Conservation (phyloP, 2,797 vertebrate species). For the Craterocephalus amniculus region DNA sequence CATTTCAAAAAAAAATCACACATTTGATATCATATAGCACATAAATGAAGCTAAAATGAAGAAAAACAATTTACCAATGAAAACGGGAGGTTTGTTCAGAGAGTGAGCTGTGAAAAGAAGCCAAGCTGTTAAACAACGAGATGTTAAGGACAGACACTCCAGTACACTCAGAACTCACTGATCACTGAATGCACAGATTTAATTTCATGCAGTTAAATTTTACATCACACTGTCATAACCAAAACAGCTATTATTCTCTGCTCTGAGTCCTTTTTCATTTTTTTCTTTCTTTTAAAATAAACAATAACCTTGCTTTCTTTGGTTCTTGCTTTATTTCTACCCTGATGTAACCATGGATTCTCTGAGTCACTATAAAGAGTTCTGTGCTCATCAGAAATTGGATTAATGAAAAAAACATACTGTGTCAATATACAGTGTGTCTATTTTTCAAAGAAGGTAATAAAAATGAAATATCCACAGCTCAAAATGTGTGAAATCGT, state of each 20-base stretch:
- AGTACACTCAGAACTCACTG: conserved; percentile 32
- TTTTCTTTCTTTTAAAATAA: background rate
- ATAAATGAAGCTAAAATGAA: conserved; percentile 25
- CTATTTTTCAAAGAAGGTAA: conserved; percentile 77
- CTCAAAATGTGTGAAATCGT: conserved; percentile 23
- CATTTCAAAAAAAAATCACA: conserved; percentile 4
- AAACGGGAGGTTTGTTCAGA: conserved; percentile 4
- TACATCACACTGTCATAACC: conserved; percentile 28
- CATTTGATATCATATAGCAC: conserved; percentile 22
- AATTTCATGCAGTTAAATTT: conserved; percentile 42
- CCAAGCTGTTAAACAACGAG: conserved; percentile 20
- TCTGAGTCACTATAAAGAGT: conserved; percentile 23
- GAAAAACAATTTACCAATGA: conserved; percentile 14
- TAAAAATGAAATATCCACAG: conserved; percentile 63
- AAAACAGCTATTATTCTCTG: background rate
- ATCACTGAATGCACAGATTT: conserved; percentile 59
- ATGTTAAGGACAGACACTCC: conserved; percentile 19
- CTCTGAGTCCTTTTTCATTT: background rate
- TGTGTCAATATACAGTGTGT: conserved; percentile 57
- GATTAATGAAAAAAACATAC: conserved; percentile 49
- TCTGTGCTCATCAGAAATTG: conserved; percentile 26
- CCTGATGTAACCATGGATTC: conserved; percentile 41
- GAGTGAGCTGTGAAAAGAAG: conserved; percentile 31
- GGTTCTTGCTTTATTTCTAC: conserved; percentile 19
- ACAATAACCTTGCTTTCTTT: background rate